These are phyloP conservation scores for Drosophila dunni DNA, from an alignment of 1,140 invertebrate genomes.

Conservation along the genomic window DNA sequence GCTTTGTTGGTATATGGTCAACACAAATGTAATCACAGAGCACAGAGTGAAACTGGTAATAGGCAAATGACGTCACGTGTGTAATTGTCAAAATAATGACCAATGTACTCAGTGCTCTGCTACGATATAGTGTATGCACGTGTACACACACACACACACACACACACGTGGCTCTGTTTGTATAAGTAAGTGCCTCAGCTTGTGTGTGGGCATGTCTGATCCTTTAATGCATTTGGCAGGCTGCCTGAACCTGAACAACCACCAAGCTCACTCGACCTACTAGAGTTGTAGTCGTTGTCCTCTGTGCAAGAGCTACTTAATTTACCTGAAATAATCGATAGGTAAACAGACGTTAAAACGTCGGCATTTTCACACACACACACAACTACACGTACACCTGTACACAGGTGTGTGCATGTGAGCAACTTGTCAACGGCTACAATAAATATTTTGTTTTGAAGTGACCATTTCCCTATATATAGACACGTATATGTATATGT, in stretches of 20 bases:
- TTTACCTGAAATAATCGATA: slow-evolving; percentile 84
- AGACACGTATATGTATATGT: slow-evolving; percentile 17
- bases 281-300: slow-evolving; percentile 31
- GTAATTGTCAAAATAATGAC: slow-evolving; percentile 84
- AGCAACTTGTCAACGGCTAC: slow-evolving; percentile 68
- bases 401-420: slow-evolving; percentile 6
- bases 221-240: slow-evolving; percentile 82
- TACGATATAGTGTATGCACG: slow-evolving; percentile 19
- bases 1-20: slow-evolving; percentile 66
- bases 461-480: slow-evolving; percentile 50
- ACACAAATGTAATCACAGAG: slow-evolving; percentile 81
- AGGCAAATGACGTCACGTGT: slow-evolving; percentile 75
- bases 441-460: slow-evolving; percentile 84
- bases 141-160: slow-evolving; percentile 9
- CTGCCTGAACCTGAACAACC: slow-evolving; percentile 56
- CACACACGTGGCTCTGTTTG: slow-evolving; percentile 64
- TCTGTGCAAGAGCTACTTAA: slow-evolving; percentile 76
- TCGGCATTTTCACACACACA: slow-evolving; percentile 68
- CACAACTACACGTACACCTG: background rate
- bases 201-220: slow-evolving; percentile 72
- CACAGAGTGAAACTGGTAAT: slow-evolving; percentile 1
- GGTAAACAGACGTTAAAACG: slow-evolving; percentile 83
- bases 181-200: slow-evolving; percentile 76
- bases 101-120: slow-evolving; percentile 39
- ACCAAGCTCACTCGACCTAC: slow-evolving; percentile 49